Percentiles rank a stretch among this genome's conserved stretches.
Conservation (phyloP, 2,797 vertebrate genomes). For the Adrianichthys oophorus region DNA sequence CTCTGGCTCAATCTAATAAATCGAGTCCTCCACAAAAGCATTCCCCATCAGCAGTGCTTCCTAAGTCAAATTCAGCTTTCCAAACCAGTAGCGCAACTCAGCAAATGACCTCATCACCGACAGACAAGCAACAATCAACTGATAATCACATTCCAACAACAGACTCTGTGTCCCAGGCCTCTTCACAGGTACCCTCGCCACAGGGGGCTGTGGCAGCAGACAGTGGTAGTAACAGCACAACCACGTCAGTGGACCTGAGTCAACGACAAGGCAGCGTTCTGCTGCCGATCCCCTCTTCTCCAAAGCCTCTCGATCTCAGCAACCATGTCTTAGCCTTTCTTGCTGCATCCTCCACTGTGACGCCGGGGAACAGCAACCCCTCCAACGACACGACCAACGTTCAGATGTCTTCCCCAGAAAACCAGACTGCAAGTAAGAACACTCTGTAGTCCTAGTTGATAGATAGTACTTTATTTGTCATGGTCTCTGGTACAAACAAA, state of each 20-base stretch:
- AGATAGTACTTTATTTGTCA: too few relatives aligned
- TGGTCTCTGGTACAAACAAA: too few relatives aligned
- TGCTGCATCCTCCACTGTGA: conserved; percentile 58
- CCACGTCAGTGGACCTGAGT: conserved; percentile 50
- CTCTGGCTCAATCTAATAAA: conserved; percentile 29
- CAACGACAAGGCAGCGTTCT: conserved; percentile 49
- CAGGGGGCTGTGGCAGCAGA: conserved; percentile 31
- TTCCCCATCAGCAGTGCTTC: conserved; percentile 31
- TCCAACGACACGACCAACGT: conserved; percentile 41
- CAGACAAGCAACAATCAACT: conserved; percentile 34
- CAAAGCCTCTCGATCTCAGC: conserved; percentile 74
- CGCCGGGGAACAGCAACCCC: conserved; percentile 49
- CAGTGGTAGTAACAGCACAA: conserved; percentile 24
- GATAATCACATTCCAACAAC: conserved; percentile 37
- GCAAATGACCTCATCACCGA: conserved; percentile 7
- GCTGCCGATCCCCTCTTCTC: conserved; percentile 64
- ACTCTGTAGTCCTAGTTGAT: background rate
- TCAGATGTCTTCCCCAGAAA: conserved; percentile 55
- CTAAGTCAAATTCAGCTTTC: conserved; percentile 47
- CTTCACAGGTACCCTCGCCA: conserved; percentile 32
- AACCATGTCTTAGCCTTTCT: conserved; percentile 78
- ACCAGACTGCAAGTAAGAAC: conserved; percentile 65
- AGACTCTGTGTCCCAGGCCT: conserved; percentile 43
- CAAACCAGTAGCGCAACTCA: conserved; percentile 38
- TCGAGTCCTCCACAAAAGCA: conserved; percentile 52